phyloP scores from a whole-genome alignment of 2,113 vertebrate genomes.

The Forbesichthys papilliferus region DNA sequence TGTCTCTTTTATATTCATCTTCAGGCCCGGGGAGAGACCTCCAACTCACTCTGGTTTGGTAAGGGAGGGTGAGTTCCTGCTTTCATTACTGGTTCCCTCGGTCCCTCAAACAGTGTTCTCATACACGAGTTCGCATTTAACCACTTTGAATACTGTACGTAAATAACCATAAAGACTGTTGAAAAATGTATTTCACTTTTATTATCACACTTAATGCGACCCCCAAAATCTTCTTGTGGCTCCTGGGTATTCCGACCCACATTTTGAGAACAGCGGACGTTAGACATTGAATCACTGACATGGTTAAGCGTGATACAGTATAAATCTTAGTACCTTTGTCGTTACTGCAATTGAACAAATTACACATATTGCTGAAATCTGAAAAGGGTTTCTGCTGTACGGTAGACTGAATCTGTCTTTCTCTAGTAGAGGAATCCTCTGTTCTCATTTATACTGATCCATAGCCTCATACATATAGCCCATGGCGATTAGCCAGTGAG shows the following conservation, averaged over 20 bases:
- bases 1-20: conserved; percentile 37
- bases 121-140: not conserved
- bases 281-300: too few species aligned
- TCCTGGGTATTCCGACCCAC: too few species aligned
- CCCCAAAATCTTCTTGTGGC: too few species aligned
- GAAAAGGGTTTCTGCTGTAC: not conserved
- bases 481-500: conserved; percentile 54
- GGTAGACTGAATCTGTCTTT: conserved; percentile 21
- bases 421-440: conserved; percentile 39
- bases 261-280: too few species aligned
- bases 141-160: not conserved
- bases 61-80: conserved; percentile 89
- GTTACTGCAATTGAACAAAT: not conserved
- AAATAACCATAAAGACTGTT: too few species aligned
- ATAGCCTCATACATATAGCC: conserved; percentile 34
- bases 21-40: conserved; percentile 91
- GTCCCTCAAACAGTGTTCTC: not conserved
- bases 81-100: not conserved
- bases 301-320: too few species aligned
- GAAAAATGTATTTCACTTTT: too few species aligned
- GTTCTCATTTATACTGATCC: conserved; percentile 35
- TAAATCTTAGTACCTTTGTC: too few species aligned
- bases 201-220: too few species aligned
- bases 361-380: not conserved
- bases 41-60: conserved; percentile 91